Evolutionary conservation across 2,888 invertebrate genomes (phyloP).

Genomic region (Hyposoter didymator): DNA sequence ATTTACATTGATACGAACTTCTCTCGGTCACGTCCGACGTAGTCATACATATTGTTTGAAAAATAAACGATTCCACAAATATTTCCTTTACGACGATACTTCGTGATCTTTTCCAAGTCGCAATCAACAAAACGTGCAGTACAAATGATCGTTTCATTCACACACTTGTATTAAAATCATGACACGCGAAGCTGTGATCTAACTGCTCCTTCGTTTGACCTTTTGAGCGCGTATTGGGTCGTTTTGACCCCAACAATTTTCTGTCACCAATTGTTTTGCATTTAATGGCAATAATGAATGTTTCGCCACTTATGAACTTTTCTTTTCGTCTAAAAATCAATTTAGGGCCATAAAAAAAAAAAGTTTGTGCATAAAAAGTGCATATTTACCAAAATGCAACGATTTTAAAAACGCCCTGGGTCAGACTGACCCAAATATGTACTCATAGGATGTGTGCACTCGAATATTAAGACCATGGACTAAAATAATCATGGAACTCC

Average conservation of each 20-base stretch:
- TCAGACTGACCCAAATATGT: too few species aligned
- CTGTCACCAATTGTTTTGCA: too few species aligned
- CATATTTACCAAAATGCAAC: too few species aligned
- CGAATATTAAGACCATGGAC: too few species aligned
- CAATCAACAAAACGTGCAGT: background rate
- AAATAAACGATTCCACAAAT: background rate
- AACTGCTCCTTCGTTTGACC: conserved; percentile 21
- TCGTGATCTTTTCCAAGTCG: conserved; percentile 12
- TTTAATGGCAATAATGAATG: too few species aligned
- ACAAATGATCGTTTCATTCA: conserved; percentile 20
- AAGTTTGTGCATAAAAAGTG: too few species aligned
- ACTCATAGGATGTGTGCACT: too few species aligned
- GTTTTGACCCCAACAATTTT: too few species aligned
- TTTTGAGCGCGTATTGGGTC: too few species aligned
- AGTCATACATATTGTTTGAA: conserved; percentile 12
- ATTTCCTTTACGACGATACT: conserved; percentile 5
- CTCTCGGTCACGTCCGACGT: conserved; percentile 22
- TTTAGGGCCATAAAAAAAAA: background rate
- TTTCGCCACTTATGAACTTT: too few species aligned
- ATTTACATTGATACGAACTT: background rate
- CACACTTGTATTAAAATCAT: background rate
- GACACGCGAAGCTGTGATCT: conserved; percentile 1
- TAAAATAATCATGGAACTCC: background rate
- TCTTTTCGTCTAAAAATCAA: background rate
- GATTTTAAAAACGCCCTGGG: too few species aligned